These are phyloP conservation scores for Eilema sororculum DNA, from an alignment of 2,888 invertebrate species.

Conservation along the genomic window DNA sequence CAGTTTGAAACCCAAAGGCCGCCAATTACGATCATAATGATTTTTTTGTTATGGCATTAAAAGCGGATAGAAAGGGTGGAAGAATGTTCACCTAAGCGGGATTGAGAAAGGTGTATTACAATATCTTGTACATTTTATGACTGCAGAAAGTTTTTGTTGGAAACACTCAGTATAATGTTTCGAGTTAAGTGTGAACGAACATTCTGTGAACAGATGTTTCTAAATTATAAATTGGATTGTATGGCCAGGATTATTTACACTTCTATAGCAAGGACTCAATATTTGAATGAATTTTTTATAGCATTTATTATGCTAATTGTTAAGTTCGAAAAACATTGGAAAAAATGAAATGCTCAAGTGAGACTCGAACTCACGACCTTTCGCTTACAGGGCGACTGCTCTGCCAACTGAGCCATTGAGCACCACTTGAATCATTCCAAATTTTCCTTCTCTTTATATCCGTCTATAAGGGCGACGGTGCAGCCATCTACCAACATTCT, in stretches of 20 bases:
- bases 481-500: too few relatives aligned
- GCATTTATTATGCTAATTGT: too few relatives aligned
- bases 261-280: neutral
- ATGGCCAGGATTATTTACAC: neutral
- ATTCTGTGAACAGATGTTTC: too few relatives aligned
- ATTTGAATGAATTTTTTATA: too few relatives aligned
- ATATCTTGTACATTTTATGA: slow-evolving; percentile 18
- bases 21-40: slow-evolving; percentile 23
- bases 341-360: too few relatives aligned
- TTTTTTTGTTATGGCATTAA: slow-evolving; percentile 22
- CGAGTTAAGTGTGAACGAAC: neutral
- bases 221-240: slow-evolving; percentile 4
- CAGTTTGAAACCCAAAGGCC: neutral
- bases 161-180: slow-evolving; percentile 1
- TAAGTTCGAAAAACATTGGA: too few relatives aligned
- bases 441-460: too few relatives aligned
- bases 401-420: too few relatives aligned
- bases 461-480: too few relatives aligned
- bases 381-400: too few relatives aligned
- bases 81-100: slow-evolving; percentile 27
- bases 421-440: too few relatives aligned
- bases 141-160: neutral
- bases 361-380: too few relatives aligned
- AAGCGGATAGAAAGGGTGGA: slow-evolving; percentile 20
- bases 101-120: slow-evolving; percentile 17